Evolutionary conservation across 2,797 vertebrate genomes (phyloP).

Genomic region (Girardinus metallicus): DNA sequence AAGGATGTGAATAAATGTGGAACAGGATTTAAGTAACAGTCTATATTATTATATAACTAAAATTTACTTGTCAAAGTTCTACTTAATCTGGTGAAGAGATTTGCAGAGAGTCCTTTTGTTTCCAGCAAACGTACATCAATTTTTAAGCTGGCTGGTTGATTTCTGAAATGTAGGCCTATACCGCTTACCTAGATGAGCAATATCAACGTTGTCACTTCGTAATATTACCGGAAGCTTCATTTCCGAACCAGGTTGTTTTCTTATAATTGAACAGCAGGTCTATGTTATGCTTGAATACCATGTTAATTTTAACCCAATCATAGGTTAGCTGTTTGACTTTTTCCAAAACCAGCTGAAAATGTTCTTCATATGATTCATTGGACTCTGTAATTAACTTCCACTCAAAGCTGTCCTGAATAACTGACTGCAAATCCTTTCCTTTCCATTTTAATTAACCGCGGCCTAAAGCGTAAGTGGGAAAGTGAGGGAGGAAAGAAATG

Average conservation of each 20-base stretch:
- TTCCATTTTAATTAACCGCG: conserved; percentile 80
- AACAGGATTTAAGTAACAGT: not conserved
- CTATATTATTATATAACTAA: not conserved
- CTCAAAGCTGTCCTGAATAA: conserved; percentile 76
- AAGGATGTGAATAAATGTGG: not conserved
- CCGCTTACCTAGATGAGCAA: not conserved
- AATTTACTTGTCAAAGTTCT: not conserved
- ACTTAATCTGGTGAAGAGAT: not conserved
- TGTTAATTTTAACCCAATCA: conserved; percentile 17
- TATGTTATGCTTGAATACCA: conserved; percentile 7
- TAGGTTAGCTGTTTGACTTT: conserved; percentile 18
- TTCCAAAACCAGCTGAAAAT: conserved; percentile 38
- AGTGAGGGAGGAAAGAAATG: conserved; percentile 52
- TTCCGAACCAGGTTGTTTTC: not conserved
- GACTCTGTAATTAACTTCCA: conserved; percentile 65
- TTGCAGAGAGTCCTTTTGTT: not conserved
- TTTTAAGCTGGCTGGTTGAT: not conserved
- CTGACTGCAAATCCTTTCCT: conserved; percentile 72
- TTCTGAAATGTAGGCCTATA: not conserved
- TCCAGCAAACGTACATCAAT: not conserved
- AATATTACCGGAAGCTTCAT: conserved; percentile 2
- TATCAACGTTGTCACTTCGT: not conserved
- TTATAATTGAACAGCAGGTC: conserved; percentile 10
- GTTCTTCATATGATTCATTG: conserved; percentile 62
- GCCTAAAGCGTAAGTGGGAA: conserved; percentile 64